These are phyloP conservation scores for Oxytorus armatus DNA, from an alignment of 2,888 invertebrate genomes.

Conservation along the genomic window DNA sequence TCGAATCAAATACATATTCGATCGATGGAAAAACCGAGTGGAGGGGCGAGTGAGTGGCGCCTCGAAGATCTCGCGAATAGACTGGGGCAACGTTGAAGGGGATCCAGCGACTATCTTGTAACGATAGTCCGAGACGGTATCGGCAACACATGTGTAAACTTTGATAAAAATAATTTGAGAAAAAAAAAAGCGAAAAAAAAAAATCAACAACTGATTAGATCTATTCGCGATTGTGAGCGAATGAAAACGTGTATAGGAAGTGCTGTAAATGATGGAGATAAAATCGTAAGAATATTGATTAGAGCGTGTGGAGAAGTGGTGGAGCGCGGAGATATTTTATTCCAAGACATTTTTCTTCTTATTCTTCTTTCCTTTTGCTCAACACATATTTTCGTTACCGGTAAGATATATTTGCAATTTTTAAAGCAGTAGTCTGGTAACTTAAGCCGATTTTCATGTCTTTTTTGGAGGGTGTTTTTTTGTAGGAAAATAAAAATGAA, in stretches of 20 bases:
- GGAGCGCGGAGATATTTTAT: constrained; percentile 8
- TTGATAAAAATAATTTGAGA: constrained; percentile 23
- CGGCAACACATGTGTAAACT: constrained; percentile 16
- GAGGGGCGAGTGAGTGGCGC: constrained; percentile 4
- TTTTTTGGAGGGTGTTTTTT: too few relatives aligned
- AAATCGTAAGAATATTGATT: constrained; percentile 31
- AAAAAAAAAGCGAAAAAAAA: constrained; percentile 7
- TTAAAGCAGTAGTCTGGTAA: too few relatives aligned
- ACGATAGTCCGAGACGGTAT: constrained; percentile 15
- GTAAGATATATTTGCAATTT: not conserved
- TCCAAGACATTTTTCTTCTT: not conserved
- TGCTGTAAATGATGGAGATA: not conserved
- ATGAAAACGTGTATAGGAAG: constrained; percentile 14
- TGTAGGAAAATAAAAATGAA: too few relatives aligned
- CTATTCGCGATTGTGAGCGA: constrained; percentile 9
- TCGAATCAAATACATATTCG: constrained; percentile 71
- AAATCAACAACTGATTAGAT: constrained; percentile 33
- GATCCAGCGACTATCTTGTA: too few relatives aligned
- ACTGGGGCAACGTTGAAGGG: too few relatives aligned
- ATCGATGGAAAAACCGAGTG: constrained; percentile 49
- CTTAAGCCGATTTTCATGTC: too few relatives aligned
- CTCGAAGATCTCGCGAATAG: constrained; percentile 10
- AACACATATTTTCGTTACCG: not conserved
- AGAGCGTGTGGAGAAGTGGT: not conserved
- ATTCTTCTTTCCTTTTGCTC: not conserved